Percentiles rank a stretch among this genome's conserved stretches.
These are phyloP conservation scores for Trichopria drosophilae DNA, from an alignment of 2,888 invertebrate species.

Conservation along the genomic window DNA sequence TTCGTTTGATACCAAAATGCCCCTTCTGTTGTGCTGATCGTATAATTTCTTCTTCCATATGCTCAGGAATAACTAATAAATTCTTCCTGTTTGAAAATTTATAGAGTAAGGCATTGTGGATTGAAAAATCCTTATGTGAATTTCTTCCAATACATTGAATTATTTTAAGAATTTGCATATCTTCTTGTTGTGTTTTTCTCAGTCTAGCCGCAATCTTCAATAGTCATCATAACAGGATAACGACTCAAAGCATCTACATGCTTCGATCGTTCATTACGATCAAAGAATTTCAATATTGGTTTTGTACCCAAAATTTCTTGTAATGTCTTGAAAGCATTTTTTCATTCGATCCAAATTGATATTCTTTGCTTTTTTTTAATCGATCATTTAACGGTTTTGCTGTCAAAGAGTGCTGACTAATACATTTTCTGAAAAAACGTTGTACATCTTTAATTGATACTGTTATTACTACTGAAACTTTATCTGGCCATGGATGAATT, in stretches of 20 bases:
- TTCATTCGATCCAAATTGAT: slow-evolving; percentile 1
- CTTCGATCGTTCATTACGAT: background rate
- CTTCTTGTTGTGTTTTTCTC: slow-evolving; percentile 2
- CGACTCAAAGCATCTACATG: slow-evolving; percentile 16
- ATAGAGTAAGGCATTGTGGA: no score
- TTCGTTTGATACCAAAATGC: slow-evolving; percentile 8
- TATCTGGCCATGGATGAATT: no score
- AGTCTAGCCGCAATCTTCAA: background rate
- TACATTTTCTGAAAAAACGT: no score
- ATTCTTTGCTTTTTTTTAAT: slow-evolving; percentile 6
- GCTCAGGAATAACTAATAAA: slow-evolving; percentile 10
- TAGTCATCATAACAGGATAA: background rate
- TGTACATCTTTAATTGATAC: no score
- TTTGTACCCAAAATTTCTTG: background rate
- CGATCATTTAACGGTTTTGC: slow-evolving; percentile 11
- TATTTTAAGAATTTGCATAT: background rate
- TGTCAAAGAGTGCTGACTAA: no score
- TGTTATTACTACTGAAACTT: no score
- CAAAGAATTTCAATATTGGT: slow-evolving; percentile 8
- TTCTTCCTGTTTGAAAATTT: slow-evolving; percentile 1
- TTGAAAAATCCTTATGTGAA: no score
- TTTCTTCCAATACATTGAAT: background rate
- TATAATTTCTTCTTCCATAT: slow-evolving; percentile 15
- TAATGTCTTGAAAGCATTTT: background rate
- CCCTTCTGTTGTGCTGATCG: slow-evolving; percentile 10